A percentile compares a stretch with the other conserved stretches of the same genome.
Conservation (phyloP, 2,797 vertebrate species). For the Dromococcyx pavoninus region DNA sequence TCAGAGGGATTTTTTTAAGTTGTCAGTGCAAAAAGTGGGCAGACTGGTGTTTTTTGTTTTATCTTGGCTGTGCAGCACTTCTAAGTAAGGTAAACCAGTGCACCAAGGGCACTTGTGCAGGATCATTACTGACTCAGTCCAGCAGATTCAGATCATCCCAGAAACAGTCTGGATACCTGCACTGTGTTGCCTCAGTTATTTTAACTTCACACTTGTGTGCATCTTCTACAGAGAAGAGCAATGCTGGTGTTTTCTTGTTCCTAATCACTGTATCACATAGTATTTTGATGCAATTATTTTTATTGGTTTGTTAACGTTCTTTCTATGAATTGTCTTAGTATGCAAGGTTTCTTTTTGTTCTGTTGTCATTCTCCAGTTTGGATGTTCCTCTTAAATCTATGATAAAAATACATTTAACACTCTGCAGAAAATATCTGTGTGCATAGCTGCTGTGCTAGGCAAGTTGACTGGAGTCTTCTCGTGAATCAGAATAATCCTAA, state of each 20-base stretch:
- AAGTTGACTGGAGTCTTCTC: neutral
- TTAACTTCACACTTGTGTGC: slow-evolving; percentile 51
- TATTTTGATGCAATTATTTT: slow-evolving; percentile 23
- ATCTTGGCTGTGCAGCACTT: slow-evolving; percentile 66
- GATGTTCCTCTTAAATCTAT: neutral
- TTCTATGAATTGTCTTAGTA: neutral
- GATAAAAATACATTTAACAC: neutral
- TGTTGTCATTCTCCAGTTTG: neutral
- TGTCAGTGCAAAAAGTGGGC: slow-evolving; percentile 69
- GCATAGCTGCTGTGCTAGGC: neutral
- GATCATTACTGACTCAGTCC: slow-evolving; percentile 69
- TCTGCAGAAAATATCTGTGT: neutral
- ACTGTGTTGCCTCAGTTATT: slow-evolving; percentile 71
- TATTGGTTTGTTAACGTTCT: neutral
- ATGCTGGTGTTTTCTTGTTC: neutral
- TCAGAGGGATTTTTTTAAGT: slow-evolving; percentile 70
- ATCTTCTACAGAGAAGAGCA: slow-evolving; percentile 24
- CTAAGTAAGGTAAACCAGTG: slow-evolving; percentile 68
- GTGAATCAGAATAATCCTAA: neutral
- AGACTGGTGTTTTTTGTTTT: slow-evolving; percentile 74
- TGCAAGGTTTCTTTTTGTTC: neutral
- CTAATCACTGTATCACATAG: neutral
- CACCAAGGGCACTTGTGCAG: slow-evolving; percentile 67
- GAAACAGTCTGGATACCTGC: slow-evolving; percentile 67
- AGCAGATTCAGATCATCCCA: slow-evolving; percentile 76